These are phyloP conservation scores for Hemiscyllium ocellatum DNA, from an alignment of 2,113 vertebrate genomes.

Conservation along the genomic window DNA sequence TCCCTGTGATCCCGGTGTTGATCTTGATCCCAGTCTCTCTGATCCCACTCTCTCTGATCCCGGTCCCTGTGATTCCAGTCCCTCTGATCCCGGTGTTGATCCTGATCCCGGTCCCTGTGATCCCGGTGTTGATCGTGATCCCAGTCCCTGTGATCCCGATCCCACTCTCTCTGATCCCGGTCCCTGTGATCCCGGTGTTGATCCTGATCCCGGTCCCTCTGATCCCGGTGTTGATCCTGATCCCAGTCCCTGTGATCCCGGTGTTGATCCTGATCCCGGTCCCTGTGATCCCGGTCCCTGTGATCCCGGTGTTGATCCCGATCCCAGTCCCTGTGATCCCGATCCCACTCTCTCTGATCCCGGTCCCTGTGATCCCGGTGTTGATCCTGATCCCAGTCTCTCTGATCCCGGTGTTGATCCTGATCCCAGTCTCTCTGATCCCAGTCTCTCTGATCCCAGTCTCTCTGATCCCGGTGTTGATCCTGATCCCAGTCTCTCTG, in stretches of 20 bases:
- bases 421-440: neutral
- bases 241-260: neutral
- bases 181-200: neutral
- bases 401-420: neutral
- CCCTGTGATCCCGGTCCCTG: neutral
- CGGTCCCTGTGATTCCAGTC: too few species aligned
- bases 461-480: too few species aligned
- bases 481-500: too few species aligned
- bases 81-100: too few species aligned
- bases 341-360: neutral
- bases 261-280: too few species aligned
- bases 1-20: too few species aligned
- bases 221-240: neutral
- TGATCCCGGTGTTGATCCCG: neutral
- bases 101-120: neutral
- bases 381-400: neutral
- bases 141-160: neutral
- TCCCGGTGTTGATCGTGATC: neutral
- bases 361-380: neutral
- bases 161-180: too few species aligned
- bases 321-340: neutral
- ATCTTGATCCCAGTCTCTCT: too few species aligned
- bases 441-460: neutral
- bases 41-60: too few species aligned
- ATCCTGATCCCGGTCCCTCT: too few species aligned